Evolutionary conservation across 2,888 invertebrate genomes (phyloP), one percentile per base, ranked within the genome.

Genomic region (Metellina segmentata): DNA sequence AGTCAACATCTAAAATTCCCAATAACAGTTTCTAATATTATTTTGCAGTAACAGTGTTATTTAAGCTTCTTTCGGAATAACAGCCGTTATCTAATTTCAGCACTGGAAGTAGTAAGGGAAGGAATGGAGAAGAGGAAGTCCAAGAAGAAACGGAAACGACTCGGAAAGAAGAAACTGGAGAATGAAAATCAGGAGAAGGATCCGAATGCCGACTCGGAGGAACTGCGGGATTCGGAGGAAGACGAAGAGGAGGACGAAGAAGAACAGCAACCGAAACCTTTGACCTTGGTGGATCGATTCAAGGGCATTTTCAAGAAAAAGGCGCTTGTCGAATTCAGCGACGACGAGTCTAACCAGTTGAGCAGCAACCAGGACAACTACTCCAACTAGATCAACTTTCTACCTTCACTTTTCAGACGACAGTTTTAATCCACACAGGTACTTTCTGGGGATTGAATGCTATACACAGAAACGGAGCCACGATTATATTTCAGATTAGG

Each of bases 81-180:
- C 34, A 34, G 34, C 34, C 34, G 0, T 13, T 49, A 2, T 7
- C 4, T 75, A 13, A 34, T 75, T 7, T 1, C 48, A 34, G 75
- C 75, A 1, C 5, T 75, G 16, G n/a, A 74, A 74, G 61, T 61
- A 0, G 61, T 61, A 5, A 61, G 16, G 16, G 61, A 61, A 6
- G 61, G 61, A 61, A 61, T 61, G 61, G 61, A 61, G 16, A 61
- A 61, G 61, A 61, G 61, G 11, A 61, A 61, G 61, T 61, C 61
- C 61, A 61, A 61, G 98, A 98, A 94, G 96, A 96, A 70, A 96
- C 89, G 0, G 81, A 91, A 11, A 85, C 92, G 69, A 51, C 74
- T 6, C 85, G 85, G 81, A 85, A 85, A 85, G 52, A 90, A 61
- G 11, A 81, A 53, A 19, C 72, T n/a, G n/a, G 72, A 20, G 9